Percentiles rank a stretch among this genome's conserved stretches.
phyloP scores from a whole-genome alignment of 92 coral and sea anemone genomes.

The Palythoa heliodiscus region DNA sequence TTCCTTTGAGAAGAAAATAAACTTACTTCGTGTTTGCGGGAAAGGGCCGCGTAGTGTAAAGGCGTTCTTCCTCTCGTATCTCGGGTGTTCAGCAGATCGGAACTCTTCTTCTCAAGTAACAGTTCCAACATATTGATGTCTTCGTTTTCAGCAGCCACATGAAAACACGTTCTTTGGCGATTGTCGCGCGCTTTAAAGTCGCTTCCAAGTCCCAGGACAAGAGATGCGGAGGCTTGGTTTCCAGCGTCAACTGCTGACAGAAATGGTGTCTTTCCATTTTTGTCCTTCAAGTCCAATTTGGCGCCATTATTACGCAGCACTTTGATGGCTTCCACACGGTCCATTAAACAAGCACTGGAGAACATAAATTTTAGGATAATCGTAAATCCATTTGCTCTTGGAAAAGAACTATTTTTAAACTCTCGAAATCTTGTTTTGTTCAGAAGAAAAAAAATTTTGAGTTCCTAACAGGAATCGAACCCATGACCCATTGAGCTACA shows the following conservation, averaged over 20 bases:
- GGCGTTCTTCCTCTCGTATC: constrained; percentile 69
- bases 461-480: too few relatives aligned
- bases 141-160: constrained; percentile 63
- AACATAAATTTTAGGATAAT: background rate
- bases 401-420: too few relatives aligned
- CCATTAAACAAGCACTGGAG: constrained; percentile 63
- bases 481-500: too few relatives aligned
- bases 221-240: constrained; percentile 54
- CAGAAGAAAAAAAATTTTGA: too few relatives aligned
- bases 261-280: constrained; percentile 63
- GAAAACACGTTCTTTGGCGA: constrained; percentile 62
- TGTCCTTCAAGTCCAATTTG: constrained; percentile 48
- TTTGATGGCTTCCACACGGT: constrained; percentile 56
- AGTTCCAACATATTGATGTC: constrained; percentile 41
- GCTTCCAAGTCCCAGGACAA: constrained; percentile 62
- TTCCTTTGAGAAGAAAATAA: background rate
- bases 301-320: constrained; percentile 44
- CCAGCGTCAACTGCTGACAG: constrained; percentile 62
- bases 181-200: constrained; percentile 62
- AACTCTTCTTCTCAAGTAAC: constrained; percentile 47
- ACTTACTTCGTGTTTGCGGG: constrained; percentile 55
- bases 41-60: constrained; percentile 66
- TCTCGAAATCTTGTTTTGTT: too few relatives aligned
- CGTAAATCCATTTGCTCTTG: background rate
- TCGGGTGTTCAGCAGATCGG: constrained; percentile 44